Evolutionary conservation across 1,140 invertebrate genomes (phyloP).

Genomic region (Eumaeus atala): DNA sequence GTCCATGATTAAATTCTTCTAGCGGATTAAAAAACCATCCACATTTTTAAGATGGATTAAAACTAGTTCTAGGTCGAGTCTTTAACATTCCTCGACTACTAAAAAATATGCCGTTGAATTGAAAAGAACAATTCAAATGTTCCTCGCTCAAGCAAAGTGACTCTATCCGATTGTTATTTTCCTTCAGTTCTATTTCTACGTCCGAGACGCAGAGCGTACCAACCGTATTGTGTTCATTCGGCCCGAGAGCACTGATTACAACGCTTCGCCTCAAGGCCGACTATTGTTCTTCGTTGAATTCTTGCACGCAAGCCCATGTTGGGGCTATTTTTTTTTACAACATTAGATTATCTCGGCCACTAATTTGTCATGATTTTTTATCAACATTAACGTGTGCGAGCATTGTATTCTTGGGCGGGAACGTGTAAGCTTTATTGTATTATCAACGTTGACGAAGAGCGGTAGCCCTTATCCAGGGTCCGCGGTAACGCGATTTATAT

Average conservation of each 20-base stretch:
- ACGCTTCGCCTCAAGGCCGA: conserved; percentile 54
- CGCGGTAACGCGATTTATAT: neutral
- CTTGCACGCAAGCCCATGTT: conserved; percentile 57
- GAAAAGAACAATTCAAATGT: conserved; percentile 19
- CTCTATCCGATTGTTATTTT: conserved; percentile 31
- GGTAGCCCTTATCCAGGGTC: neutral
- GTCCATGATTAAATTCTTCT: no score
- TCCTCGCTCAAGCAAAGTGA: conserved; percentile 17
- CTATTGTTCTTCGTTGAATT: conserved; percentile 60
- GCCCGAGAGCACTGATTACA: conserved; percentile 52
- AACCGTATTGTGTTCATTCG: conserved; percentile 36
- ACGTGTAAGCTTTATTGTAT: no score
- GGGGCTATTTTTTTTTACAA: conserved; percentile 41
- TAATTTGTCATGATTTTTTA: conserved; percentile 30
- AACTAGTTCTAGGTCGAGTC: neutral
- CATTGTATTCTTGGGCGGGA: no score
- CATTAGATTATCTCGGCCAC: conserved; percentile 47
- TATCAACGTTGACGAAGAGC: neutral
- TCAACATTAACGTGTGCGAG: neutral
- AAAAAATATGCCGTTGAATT: neutral
- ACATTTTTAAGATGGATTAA: no score
- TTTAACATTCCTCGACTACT: neutral
- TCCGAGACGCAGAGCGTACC: conserved; percentile 26
- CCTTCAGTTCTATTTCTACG: conserved; percentile 31
- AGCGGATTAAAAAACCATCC: no score